phyloP scores from a whole-genome alignment of 1,140 invertebrate species.

The Trachymyrmex septentrionalis region DNA sequence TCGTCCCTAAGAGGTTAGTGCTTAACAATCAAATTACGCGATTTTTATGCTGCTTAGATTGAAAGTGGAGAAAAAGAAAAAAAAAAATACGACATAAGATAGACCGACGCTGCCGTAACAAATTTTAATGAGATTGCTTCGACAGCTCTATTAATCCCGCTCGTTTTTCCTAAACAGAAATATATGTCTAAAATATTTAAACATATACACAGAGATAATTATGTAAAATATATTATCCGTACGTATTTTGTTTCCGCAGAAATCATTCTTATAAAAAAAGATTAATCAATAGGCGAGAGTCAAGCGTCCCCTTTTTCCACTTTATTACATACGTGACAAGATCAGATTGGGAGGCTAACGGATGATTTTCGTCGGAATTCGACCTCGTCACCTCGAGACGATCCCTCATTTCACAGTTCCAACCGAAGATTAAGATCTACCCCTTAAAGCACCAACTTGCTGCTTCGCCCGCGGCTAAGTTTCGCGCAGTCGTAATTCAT shows the following conservation, averaged over 20 bases:
- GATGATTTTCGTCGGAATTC: conserved; percentile 71
- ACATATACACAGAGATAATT: neutral
- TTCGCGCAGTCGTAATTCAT: conserved; percentile 81
- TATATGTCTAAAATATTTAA: conserved; percentile 4
- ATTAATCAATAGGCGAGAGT: conserved; percentile 36
- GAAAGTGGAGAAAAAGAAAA: conserved; percentile 1
- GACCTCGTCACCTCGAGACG: conserved; percentile 80
- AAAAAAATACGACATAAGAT: neutral
- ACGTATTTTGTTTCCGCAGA: neutral
- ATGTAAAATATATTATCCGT: conserved; percentile 19
- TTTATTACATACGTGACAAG: conserved; percentile 44
- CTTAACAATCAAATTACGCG: conserved; percentile 72
- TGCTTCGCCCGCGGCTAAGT: conserved; percentile 65
- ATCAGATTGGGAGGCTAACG: conserved; percentile 38
- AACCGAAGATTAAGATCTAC: conserved; percentile 79
- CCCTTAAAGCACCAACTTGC: conserved; percentile 70
- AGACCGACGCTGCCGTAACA: neutral
- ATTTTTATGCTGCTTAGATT: conserved; percentile 57
- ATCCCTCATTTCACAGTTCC: conserved; percentile 81
- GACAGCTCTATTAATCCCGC: neutral
- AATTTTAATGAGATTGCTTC: conserved; percentile 28
- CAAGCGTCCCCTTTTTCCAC: conserved; percentile 25
- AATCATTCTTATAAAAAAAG: neutral
- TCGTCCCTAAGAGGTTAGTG: conserved; percentile 69
- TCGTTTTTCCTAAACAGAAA: neutral